phyloP scores from a whole-genome alignment of 1,140 invertebrate species.

The Tenebrio molitor region DNA sequence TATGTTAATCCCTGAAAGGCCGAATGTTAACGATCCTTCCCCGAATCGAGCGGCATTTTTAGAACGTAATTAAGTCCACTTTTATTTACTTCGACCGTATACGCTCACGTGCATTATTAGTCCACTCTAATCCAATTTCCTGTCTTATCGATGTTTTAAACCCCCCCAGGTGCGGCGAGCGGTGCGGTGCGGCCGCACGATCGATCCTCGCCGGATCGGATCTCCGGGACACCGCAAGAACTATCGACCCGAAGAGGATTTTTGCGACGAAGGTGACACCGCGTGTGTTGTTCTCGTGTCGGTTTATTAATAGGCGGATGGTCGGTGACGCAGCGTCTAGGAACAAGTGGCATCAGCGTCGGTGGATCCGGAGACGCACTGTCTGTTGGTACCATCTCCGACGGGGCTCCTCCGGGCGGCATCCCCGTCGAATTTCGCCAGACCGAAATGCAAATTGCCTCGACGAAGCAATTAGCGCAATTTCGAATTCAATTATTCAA shows the following conservation, averaged over 20 bases:
- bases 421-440: no score
- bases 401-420: not conserved
- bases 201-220: no score
- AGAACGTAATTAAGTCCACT: slow-evolving; percentile 32
- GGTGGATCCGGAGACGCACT: slow-evolving; percentile 26
- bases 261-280: slow-evolving; percentile 1
- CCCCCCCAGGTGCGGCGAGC: slow-evolving; percentile 3
- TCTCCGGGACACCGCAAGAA: no score
- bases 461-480: slow-evolving; percentile 30
- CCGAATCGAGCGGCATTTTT: not conserved
- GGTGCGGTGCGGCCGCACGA: not conserved
- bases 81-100: slow-evolving; percentile 13
- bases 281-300: slow-evolving; percentile 11
- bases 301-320: slow-evolving; percentile 20
- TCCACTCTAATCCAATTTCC: slow-evolving; percentile 36
- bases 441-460: slow-evolving; percentile 1
- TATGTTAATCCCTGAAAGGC: slow-evolving; percentile 11
- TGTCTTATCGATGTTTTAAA: slow-evolving; percentile 38
- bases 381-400: slow-evolving; percentile 17
- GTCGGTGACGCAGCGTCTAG: slow-evolving; percentile 18
- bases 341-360: slow-evolving; percentile 20
- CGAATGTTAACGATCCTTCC: not conserved
- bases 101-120: slow-evolving; percentile 15
- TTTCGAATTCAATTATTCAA: slow-evolving; percentile 31
- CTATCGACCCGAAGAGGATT: no score